A percentile compares a stretch with the other conserved stretches of the same genome.
phyloP scores from a whole-genome alignment of 2,888 invertebrate species.

The Gymnocheta viridis region DNA sequence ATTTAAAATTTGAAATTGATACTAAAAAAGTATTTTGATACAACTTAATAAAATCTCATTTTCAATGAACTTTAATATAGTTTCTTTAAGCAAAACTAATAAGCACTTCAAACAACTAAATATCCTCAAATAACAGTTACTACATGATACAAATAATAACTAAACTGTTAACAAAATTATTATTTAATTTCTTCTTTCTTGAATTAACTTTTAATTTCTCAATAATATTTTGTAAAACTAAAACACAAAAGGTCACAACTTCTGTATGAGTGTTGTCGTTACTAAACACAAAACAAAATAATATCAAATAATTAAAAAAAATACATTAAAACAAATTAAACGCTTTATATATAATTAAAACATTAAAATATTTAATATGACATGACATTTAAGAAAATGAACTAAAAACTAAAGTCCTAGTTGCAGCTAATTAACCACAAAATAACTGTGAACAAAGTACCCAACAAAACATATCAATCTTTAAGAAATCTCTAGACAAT shows the following conservation, averaged over 20 bases:
- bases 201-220: background rate
- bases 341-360: slow-evolving; percentile 60
- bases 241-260: background rate
- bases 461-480: slow-evolving; percentile 64
- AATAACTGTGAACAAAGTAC: slow-evolving; percentile 2
- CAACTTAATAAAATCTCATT: no score
- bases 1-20: no score
- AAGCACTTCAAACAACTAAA: no score
- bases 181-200: background rate
- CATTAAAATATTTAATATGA: slow-evolving; percentile 66
- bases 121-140: no score
- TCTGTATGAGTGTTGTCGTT: background rate
- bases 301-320: background rate
- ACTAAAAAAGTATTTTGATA: no score
- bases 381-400: slow-evolving; percentile 63
- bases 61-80: no score
- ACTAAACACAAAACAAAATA: background rate
- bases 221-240: background rate
- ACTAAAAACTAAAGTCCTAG: slow-evolving; percentile 32
- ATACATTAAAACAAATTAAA: slow-evolving; percentile 2
- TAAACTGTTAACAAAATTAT: no score
- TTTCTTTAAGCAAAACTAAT: no score
- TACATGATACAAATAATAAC: no score
- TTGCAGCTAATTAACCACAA: slow-evolving; percentile 55
- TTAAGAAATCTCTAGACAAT: slow-evolving; percentile 68